These are phyloP conservation scores for Stichopus chloronotus DNA, from an alignment of 35 echinoderm and acorn worm genomes.

Conservation along the genomic window DNA sequence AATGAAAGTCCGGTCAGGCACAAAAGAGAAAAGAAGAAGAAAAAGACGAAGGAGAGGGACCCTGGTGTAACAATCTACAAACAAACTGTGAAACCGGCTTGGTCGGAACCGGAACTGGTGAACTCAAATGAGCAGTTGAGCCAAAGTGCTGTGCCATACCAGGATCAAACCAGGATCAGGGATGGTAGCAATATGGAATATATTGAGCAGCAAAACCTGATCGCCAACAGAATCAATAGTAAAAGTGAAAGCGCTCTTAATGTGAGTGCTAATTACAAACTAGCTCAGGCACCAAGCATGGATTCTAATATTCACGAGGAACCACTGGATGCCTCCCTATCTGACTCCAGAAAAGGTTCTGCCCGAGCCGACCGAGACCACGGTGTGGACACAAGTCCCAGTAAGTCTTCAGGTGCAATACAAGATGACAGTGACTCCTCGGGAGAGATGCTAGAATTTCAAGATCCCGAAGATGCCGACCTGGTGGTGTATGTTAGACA, in stretches of 20 bases:
- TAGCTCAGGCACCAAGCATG: conserved; percentile 9
- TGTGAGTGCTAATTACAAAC: conserved; percentile 12
- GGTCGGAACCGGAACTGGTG: conserved; percentile 20
- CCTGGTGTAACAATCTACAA: conserved; percentile 18
- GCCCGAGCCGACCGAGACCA: conserved; percentile 13
- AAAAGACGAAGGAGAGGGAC: conserved; percentile 47
- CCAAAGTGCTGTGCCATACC: background rate
- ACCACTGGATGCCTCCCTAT: conserved; percentile 14
- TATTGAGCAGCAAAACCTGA: conserved; percentile 2
- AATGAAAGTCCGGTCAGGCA: conserved; percentile 46
- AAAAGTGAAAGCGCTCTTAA: conserved; percentile 54
- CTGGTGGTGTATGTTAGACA: conserved; percentile 12
- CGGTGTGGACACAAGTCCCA: conserved; percentile 48
- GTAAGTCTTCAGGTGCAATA: conserved; percentile 62
- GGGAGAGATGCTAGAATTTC: background rate
- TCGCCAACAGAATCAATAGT: background rate
- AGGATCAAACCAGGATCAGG: background rate
- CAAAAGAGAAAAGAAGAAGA: conserved; percentile 8
- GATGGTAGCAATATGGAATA: background rate
- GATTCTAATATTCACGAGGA: conserved; percentile 45
- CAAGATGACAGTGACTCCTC: conserved; percentile 46
- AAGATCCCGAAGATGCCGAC: background rate
- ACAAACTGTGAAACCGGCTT: conserved; percentile 30
- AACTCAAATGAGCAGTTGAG: background rate
- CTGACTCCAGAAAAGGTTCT: background rate